Base-by-base conservation (phyloP, 2,888 invertebrate genomes). In the Amaurobius ferox region DNA sequence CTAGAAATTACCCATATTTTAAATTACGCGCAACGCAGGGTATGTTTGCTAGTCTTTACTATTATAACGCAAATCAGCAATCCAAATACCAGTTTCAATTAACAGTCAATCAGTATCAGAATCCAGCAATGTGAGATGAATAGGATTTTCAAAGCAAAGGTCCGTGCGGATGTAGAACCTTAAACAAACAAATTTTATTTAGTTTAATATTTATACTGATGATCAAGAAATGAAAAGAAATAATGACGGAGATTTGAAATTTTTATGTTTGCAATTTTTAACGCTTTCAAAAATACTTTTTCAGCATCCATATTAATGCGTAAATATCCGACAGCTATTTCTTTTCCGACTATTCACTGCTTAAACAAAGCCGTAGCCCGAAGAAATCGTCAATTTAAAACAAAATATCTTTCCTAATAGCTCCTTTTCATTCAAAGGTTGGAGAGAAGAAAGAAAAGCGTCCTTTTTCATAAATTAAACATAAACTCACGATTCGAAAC, bases 311-410 rank as follows among this genome's bases (percentile, higher is more conserved):
- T 55, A 23, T 55, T 19, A 55, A 19, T 23, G 16, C 5, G 55
- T 23, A 55, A 55, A 55, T 55, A 55, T 23, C 55, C 55, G 5
- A 23, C 1, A 55, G 55, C 23, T 55, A 23, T 55, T 55, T 23
- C 23, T 55, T 55, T 55, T n/a, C n/a, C 19, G 23, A 55, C 55
- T 55, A 55, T 55, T 55, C 55, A 55, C 23, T 55, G 23, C 55
- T 55, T 55, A 55, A 55, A 55, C 55, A 55, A 55, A 55, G 55
- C 19, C 55, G 11, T 55, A 23, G 55, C 55, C 55, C 5, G 55
- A 55, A 55, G 55, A 55, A 55, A 55, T 23, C 23, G 55, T 19
- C 55, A 55, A 55, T 55, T 55, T 55, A 55, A 55, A 55, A 23
- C 23, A 55, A 23, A 55, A 55, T 55, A 55, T 55, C 55, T 1